Evolutionary conservation across 2,113 vertebrate genomes (phyloP).

Genomic region (Chionodraco myersi): DNA sequence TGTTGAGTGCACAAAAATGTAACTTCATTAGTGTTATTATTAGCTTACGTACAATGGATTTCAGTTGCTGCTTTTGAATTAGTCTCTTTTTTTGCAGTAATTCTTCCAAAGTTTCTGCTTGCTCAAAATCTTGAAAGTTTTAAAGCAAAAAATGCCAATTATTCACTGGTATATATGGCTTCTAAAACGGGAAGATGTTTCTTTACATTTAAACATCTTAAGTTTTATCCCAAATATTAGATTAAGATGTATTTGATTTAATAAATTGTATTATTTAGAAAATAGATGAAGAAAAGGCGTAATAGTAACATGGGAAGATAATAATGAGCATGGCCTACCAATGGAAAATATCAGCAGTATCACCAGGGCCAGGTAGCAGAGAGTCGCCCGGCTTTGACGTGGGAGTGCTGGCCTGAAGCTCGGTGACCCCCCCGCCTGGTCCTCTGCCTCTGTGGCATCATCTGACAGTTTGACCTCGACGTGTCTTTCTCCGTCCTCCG

Average conservation of each 20-base stretch:
- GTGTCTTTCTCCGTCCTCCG: constrained; percentile 84
- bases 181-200: too few relatives aligned
- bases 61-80: background rate
- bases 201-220: too few relatives aligned
- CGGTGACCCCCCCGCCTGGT: constrained; percentile 35
- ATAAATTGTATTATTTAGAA: background rate
- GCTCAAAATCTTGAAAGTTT: too few relatives aligned
- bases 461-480: constrained; percentile 92
- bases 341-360: constrained; percentile 82
- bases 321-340: constrained; percentile 76
- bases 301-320: background rate
- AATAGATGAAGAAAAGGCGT: background rate
- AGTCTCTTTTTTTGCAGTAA: background rate
- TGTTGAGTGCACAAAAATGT: too few relatives aligned
- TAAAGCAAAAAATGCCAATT: background rate
- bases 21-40: background rate
- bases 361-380: constrained; percentile 70
- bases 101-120: background rate
- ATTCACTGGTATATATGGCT: background rate
- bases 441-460: constrained; percentile 77
- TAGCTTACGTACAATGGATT: background rate
- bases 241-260: too few relatives aligned
- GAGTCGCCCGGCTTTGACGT: constrained; percentile 6
- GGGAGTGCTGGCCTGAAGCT: constrained; percentile 44
- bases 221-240: too few relatives aligned